Percentiles rank a stretch among this genome's conserved stretches.
phyloP scores from a whole-genome alignment of 1,140 invertebrate species.

The Bombus cullumanus region DNA sequence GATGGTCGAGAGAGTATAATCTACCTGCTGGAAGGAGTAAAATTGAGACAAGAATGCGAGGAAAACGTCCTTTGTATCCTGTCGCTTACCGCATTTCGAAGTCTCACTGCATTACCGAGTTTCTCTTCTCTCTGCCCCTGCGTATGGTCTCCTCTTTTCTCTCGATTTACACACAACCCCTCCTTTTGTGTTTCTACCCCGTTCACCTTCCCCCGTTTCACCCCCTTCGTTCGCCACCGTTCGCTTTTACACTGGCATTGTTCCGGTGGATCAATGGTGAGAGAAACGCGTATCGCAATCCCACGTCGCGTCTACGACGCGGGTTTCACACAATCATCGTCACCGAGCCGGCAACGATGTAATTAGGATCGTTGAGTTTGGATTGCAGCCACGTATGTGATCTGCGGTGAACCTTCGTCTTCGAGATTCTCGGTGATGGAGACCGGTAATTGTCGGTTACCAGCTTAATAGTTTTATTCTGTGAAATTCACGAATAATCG shows the following conservation, averaged over 20 bases:
- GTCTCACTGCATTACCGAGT: not conserved
- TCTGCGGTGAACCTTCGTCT: not conserved
- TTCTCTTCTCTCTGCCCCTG: not conserved
- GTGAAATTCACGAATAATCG: not conserved
- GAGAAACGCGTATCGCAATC: slow-evolving; percentile 15
- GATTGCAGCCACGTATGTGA: not conserved
- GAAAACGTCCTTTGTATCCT: slow-evolving; percentile 30
- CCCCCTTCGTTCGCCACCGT: not conserved
- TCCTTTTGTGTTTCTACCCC: not conserved
- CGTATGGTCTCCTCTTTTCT: slow-evolving; percentile 5
- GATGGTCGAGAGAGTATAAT: not conserved
- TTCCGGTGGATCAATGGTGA: not conserved
- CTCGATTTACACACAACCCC: not conserved
- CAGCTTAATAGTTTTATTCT: not conserved
- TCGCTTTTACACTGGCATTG: slow-evolving; percentile 4
- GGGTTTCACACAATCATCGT: not conserved
- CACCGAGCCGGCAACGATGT: slow-evolving; percentile 13
- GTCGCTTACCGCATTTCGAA: slow-evolving; percentile 18
- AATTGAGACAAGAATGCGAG: not conserved
- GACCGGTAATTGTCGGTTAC: not conserved
- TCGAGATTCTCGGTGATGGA: not conserved
- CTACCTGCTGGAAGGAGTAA: not conserved
- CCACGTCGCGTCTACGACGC: not conserved
- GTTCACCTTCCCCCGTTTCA: not conserved
- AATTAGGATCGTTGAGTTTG: slow-evolving; percentile 6